These are phyloP conservation scores for Theocolax elegans DNA, from an alignment of 1,140 invertebrate genomes.

Conservation along the genomic window DNA sequence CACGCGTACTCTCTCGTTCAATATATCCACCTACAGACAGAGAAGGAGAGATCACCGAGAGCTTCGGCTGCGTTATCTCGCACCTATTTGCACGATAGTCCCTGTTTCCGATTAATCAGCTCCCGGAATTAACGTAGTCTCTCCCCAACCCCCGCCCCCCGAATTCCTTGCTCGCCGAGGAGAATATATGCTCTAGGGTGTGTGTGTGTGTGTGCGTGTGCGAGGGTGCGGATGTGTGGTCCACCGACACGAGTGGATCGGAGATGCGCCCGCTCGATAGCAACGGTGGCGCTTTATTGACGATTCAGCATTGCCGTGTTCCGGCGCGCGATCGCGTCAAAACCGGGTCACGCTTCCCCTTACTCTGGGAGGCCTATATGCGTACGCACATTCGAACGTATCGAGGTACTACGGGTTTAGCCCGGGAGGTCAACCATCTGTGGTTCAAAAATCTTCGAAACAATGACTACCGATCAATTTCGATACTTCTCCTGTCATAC, in stretches of 20 bases:
- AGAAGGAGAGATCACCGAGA: not conserved
- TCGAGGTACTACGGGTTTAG: not conserved
- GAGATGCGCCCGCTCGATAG: conserved; percentile 9
- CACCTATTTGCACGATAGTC: conserved; percentile 43
- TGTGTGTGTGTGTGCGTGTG: no score
- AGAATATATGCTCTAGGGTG: no score
- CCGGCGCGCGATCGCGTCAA: not conserved
- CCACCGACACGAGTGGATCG: no score
- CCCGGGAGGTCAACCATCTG: not conserved
- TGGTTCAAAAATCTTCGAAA: no score
- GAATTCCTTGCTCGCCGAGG: no score
- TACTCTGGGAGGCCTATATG: not conserved
- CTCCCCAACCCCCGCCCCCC: not conserved
- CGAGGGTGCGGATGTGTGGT: no score
- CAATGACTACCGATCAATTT: no score
- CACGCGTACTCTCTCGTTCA: no score
- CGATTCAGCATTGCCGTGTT: conserved; percentile 19
- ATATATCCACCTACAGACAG: not conserved
- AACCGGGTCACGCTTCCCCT: conserved; percentile 24
- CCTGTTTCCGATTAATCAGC: conserved; percentile 47
- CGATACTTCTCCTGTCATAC: no score
- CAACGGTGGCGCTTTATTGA: conserved; percentile 22
- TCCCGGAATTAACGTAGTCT: conserved; percentile 44
- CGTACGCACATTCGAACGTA: not conserved
- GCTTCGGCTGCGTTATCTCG: conserved; percentile 18